Evolutionary conservation across 2,888 invertebrate species (phyloP).

Genomic region (Papilio demoleus): DNA sequence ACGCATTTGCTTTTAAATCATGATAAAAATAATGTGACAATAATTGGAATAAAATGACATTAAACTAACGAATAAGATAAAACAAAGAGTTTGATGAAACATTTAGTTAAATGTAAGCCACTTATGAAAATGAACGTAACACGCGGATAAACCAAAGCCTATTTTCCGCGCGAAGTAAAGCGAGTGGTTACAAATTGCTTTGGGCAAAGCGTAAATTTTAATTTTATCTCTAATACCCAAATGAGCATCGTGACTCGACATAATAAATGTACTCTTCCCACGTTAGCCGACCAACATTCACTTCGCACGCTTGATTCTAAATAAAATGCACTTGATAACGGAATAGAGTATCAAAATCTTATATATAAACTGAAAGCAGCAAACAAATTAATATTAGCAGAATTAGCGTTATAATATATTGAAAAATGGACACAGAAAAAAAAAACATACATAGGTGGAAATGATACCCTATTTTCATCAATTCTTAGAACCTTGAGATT

Average conservation of each 20-base stretch:
- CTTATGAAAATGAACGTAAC: slow-evolving; percentile 81
- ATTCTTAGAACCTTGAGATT: background rate
- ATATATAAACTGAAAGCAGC: background rate
- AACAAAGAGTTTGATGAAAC: slow-evolving; percentile 51
- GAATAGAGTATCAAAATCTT: slow-evolving; percentile 43
- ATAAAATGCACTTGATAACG: slow-evolving; percentile 44
- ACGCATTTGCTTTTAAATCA: too few species aligned
- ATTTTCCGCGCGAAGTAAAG: slow-evolving; percentile 81
- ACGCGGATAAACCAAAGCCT: slow-evolving; percentile 81
- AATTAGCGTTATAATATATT: background rate
- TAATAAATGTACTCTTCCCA: slow-evolving; percentile 82
- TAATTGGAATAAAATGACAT: background rate
- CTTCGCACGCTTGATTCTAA: slow-evolving; percentile 48
- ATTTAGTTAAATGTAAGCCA: slow-evolving; percentile 73
- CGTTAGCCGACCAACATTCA: slow-evolving; percentile 70
- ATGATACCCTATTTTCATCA: background rate
- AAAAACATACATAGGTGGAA: too few species aligned
- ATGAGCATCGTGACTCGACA: slow-evolving; percentile 82
- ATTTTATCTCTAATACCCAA: slow-evolving; percentile 84
- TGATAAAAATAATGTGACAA: too few species aligned
- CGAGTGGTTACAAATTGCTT: slow-evolving; percentile 83
- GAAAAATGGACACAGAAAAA: background rate
- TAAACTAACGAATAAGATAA: slow-evolving; percentile 32
- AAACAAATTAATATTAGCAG: background rate
- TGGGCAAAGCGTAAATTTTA: slow-evolving; percentile 84